phyloP scores from a whole-genome alignment of 1,140 invertebrate genomes.

The Drosophila subobscura region DNA sequence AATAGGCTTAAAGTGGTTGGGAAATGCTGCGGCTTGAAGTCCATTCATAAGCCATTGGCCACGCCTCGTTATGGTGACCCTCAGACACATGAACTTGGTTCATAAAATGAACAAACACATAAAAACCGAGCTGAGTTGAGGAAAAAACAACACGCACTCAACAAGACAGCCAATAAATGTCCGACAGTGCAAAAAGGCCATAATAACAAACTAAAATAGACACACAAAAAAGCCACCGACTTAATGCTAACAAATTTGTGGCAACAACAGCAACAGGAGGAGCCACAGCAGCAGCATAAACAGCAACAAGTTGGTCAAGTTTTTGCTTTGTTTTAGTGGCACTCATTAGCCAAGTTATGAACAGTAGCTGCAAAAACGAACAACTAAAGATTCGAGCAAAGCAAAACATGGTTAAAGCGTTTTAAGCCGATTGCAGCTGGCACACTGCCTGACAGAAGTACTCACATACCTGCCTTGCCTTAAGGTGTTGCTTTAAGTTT shows the following conservation, averaged over 20 bases:
- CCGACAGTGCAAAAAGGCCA: constrained; percentile 72
- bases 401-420: constrained; percentile 45
- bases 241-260: constrained; percentile 78
- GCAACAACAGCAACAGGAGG: constrained; percentile 27
- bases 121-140: constrained; percentile 8
- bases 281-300: constrained; percentile 29
- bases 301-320: constrained; percentile 23
- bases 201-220: constrained; percentile 78
- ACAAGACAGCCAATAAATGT: constrained; percentile 66
- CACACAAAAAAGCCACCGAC: constrained; percentile 34
- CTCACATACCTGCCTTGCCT: background rate
- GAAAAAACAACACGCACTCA: constrained; percentile 37
- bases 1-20: constrained; percentile 67
- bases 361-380: constrained; percentile 40
- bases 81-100: constrained; percentile 71
- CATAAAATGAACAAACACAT: constrained; percentile 60
- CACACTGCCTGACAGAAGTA: constrained; percentile 20
- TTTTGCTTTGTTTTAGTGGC: constrained; percentile 60
- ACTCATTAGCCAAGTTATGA: constrained; percentile 79
- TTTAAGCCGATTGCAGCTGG: constrained; percentile 21
- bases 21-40: constrained; percentile 50
- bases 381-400: constrained; percentile 27
- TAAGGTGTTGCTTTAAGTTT: background rate
- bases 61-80: constrained; percentile 65
- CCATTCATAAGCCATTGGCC: constrained; percentile 58